Evolutionary conservation across 2,113 vertebrate genomes (phyloP).

Genomic region (Ceyx melanurus): DNA sequence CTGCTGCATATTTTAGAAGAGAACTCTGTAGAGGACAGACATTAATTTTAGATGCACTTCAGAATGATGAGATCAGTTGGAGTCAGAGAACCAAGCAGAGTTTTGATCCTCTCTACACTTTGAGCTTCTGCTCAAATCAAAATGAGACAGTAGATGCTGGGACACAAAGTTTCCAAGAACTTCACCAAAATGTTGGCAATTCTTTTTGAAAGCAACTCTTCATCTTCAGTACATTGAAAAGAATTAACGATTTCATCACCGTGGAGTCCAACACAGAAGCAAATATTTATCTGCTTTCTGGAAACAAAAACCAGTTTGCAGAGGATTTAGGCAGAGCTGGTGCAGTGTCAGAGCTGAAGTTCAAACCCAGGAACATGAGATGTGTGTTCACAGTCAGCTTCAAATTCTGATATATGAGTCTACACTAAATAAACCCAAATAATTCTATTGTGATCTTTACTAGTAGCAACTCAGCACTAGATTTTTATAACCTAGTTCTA

Average conservation of each 20-base stretch:
- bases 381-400: not conserved
- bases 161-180: not conserved
- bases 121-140: conserved; percentile 11
- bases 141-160: not conserved
- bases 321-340: not conserved
- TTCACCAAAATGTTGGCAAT: not conserved
- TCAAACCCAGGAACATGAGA: not conserved
- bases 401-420: not conserved
- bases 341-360: not conserved
- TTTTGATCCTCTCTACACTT: conserved; percentile 29
- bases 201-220: not conserved
- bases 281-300: not conserved
- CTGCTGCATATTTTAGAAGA: not conserved
- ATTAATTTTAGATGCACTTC: conserved; percentile 45
- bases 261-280: not conserved
- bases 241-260: not conserved
- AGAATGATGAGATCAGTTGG: conserved; percentile 23
- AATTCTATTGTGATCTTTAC: not conserved
- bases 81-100: conserved; percentile 20
- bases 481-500: not conserved
- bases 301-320: not conserved
- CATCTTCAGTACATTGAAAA: not conserved
- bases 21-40: not conserved
- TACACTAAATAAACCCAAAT: not conserved
- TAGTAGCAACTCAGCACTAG: not conserved